phyloP scores from a whole-genome alignment of 2,888 invertebrate species.

The Sipha maydis region DNA sequence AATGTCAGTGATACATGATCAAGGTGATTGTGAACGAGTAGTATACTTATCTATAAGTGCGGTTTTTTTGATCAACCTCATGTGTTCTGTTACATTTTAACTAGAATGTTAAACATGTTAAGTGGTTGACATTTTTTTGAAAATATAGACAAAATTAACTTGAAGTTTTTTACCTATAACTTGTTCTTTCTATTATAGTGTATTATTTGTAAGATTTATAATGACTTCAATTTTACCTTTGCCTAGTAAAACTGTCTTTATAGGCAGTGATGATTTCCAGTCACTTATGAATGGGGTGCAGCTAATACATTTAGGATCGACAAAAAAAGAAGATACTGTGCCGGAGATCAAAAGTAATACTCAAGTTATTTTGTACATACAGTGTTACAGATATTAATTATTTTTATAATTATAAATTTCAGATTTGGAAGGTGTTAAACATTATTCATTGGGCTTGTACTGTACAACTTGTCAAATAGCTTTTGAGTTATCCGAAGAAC shows the following conservation, averaged over 20 bases:
- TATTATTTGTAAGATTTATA: not conserved
- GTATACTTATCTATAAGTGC: too few species aligned
- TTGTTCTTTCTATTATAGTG: not conserved
- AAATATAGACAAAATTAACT: not conserved
- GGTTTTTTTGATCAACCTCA: too few species aligned
- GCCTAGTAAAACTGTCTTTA: conserved; percentile 43
- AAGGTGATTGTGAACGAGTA: too few species aligned
- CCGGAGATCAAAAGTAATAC: conserved; percentile 7
- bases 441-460: conserved; percentile 27
- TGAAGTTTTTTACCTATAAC: not conserved
- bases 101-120: not conserved
- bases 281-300: conserved; percentile 15
- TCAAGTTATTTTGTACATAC: not conserved
- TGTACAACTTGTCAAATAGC: conserved; percentile 52
- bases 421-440: conserved; percentile 18
- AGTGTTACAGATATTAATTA: not conserved
- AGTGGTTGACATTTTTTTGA: not conserved
- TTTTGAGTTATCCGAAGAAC: conserved; percentile 67
- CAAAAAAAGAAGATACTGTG: conserved; percentile 12
- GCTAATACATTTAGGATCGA: conserved; percentile 28
- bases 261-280: conserved; percentile 27
- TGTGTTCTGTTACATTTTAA: not conserved
- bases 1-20: too few species aligned
- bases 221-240: conserved; percentile 24
- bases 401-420: conserved; percentile 2